These are phyloP conservation scores for Carcina quercana DNA, from an alignment of 2,888 invertebrate species.

Conservation along the genomic window DNA sequence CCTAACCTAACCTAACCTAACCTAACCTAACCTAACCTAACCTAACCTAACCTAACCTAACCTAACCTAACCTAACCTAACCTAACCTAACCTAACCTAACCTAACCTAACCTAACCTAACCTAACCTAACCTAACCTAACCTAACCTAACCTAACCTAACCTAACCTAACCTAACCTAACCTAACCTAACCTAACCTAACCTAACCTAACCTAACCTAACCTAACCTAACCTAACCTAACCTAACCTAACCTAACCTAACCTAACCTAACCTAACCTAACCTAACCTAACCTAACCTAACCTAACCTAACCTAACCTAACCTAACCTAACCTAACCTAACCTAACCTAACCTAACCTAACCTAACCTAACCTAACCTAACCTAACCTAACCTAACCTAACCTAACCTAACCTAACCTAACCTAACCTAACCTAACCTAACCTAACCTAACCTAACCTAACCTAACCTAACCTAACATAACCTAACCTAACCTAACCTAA, in stretches of 20 bases:
- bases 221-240: constrained; percentile 13
- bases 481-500: constrained; percentile 20
- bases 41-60: constrained; percentile 16
- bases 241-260: constrained; percentile 12
- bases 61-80: constrained; percentile 17
- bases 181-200: constrained; percentile 15
- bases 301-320: constrained; percentile 14
- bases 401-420: constrained; percentile 17
- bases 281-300: constrained; percentile 11
- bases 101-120: constrained; percentile 15
- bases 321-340: constrained; percentile 19
- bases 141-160: constrained; percentile 16
- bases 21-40: constrained; percentile 15
- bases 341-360: constrained; percentile 19
- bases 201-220: constrained; percentile 15
- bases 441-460: constrained; percentile 14
- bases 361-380: constrained; percentile 21
- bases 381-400: constrained; percentile 20
- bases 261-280: constrained; percentile 14
- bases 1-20: constrained; percentile 15
- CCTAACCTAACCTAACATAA: constrained; percentile 15
- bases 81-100: constrained; percentile 17
- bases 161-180: constrained; percentile 17
- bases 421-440: constrained; percentile 17
- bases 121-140: constrained; percentile 16